Conservation (phyloP, 2,888 invertebrate genomes). For the Embidobia sp. region DNA sequence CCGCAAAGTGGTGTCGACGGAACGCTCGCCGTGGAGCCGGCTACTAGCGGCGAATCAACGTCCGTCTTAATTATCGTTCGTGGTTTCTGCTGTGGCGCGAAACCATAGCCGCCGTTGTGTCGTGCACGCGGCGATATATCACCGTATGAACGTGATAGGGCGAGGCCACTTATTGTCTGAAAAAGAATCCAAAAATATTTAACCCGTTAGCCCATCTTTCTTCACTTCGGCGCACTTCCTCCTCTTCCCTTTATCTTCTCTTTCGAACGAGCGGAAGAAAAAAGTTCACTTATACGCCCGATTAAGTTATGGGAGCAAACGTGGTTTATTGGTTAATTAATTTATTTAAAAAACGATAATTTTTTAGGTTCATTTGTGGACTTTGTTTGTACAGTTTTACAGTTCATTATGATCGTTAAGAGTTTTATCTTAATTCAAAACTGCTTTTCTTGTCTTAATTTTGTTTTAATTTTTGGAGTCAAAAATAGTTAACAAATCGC, state of each 20-base stretch:
- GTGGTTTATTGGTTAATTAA: neutral
- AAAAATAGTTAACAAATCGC: too few relatives aligned
- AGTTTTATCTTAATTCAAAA: too few relatives aligned
- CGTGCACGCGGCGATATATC: constrained; percentile 64
- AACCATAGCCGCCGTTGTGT: constrained; percentile 51
- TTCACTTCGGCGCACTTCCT: constrained; percentile 20
- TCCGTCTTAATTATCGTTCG: constrained; percentile 81
- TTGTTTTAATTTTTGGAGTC: too few relatives aligned
- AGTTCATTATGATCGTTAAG: too few relatives aligned
- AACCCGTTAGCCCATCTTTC: constrained; percentile 56
- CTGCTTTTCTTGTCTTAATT: too few relatives aligned
- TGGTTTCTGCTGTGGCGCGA: constrained; percentile 69
- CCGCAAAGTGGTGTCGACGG: constrained; percentile 62
- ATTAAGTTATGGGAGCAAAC: constrained; percentile 24
- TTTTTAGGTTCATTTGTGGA: too few relatives aligned
- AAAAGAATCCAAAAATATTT: constrained; percentile 57
- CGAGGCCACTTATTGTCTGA: constrained; percentile 56
- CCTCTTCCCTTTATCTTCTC: constrained; percentile 11
- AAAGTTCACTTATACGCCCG: constrained; percentile 12
- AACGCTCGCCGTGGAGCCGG: constrained; percentile 71
- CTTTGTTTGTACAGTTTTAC: too few relatives aligned
- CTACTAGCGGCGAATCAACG: constrained; percentile 79
- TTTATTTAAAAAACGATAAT: neutral
- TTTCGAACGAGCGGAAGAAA: neutral
- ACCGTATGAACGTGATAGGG: constrained; percentile 63